Conservation (phyloP, 2,797 vertebrate genomes). For the Macropus fuliginosus region DNA sequence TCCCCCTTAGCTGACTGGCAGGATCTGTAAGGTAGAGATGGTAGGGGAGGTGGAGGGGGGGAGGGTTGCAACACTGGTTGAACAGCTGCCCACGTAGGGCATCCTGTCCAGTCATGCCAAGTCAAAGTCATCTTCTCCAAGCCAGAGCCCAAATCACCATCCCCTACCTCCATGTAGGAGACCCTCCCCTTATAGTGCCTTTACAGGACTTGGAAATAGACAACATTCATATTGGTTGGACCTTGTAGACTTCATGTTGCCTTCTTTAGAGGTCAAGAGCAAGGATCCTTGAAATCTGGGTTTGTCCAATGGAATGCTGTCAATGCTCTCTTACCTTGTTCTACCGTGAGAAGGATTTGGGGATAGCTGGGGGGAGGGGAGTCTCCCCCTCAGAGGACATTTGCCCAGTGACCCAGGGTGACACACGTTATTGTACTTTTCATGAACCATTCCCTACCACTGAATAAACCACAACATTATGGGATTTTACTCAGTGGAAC, state of each 20-base stretch:
- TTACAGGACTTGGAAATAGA: background rate
- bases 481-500: background rate
- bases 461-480: background rate
- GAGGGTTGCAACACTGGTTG: slow-evolving; percentile 60
- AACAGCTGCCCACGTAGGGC: slow-evolving; percentile 76
- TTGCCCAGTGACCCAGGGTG: background rate
- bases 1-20: slow-evolving; percentile 67
- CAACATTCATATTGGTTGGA: background rate
- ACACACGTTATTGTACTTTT: background rate
- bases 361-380: background rate
- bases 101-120: slow-evolving; percentile 61
- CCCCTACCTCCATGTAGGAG: background rate
- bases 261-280: background rate
- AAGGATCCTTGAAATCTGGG: background rate
- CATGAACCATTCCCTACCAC: background rate
- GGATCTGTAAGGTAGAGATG: background rate
- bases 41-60: background rate
- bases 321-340: background rate
- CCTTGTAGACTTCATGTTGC: background rate
- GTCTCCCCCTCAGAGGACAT: background rate
- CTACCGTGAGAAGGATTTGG: background rate
- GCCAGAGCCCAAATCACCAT: background rate
- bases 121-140: background rate
- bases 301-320: background rate
- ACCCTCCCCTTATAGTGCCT: background rate